Conservation (phyloP, 2,888 invertebrate species). For the Tryphoninae sp. region DNA sequence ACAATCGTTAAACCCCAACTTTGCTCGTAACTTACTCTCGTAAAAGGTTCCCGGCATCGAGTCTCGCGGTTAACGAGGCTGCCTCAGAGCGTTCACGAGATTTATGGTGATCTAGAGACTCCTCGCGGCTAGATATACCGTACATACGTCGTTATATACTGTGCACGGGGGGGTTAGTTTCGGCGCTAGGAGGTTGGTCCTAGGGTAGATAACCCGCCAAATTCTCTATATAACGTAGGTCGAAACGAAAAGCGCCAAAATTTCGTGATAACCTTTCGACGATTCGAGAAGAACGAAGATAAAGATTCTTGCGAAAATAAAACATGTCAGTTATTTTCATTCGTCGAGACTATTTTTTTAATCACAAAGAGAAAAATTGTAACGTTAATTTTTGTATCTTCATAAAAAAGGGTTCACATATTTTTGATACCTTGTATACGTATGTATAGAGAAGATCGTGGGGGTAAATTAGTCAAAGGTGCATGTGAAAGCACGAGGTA, state of each 20-base stretch:
- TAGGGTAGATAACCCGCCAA: constrained; percentile 21
- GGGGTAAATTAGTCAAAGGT: not conserved
- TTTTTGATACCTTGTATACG: too few species aligned
- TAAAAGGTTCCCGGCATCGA: constrained; percentile 66
- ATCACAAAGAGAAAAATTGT: too few species aligned
- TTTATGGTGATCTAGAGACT: constrained; percentile 65
- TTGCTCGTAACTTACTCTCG: constrained; percentile 67
- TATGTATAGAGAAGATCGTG: not conserved
- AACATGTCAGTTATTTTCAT: not conserved
- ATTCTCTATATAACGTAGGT: constrained; percentile 16
- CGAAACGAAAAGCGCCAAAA: constrained; percentile 9
- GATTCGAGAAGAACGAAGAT: not conserved
- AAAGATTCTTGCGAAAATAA: not conserved
- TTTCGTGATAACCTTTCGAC: constrained; percentile 24
- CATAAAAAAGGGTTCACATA: too few species aligned
- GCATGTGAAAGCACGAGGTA: not conserved
- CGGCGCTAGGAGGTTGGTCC: constrained; percentile 15
- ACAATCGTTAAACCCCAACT: constrained; percentile 67
- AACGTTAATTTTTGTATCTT: too few species aligned
- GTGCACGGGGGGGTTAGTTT: constrained; percentile 7
- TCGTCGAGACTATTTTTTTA: too few species aligned
- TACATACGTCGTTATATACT: constrained; percentile 23
- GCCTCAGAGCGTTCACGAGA: constrained; percentile 61
- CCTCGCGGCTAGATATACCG: constrained; percentile 37
- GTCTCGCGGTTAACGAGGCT: constrained; percentile 57